Conservation (phyloP, 2,113 vertebrate species). For the Centrocercus urophasianus region DNA sequence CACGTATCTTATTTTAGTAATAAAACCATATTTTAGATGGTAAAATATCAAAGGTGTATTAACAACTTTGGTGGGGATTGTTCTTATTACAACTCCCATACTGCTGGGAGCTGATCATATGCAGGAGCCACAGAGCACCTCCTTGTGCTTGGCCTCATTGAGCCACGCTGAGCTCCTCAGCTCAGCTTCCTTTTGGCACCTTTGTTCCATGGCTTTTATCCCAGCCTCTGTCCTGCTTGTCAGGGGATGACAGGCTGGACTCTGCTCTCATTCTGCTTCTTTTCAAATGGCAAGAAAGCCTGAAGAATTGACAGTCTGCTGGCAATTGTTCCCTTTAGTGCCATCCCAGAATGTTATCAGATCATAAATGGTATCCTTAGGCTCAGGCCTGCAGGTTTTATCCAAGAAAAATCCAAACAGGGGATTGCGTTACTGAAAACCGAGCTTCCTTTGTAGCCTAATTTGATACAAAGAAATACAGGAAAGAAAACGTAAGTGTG, state of each 20-base stretch:
- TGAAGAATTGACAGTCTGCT: slow-evolving; percentile 45
- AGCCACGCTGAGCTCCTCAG: background rate
- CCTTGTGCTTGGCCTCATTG: background rate
- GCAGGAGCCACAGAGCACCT: background rate
- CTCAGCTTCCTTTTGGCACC: slow-evolving; percentile 30
- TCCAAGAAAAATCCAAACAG: background rate
- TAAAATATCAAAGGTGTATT: slow-evolving; percentile 17
- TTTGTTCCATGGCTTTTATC: slow-evolving; percentile 56
- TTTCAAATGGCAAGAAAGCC: slow-evolving; percentile 52
- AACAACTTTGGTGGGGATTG: background rate
- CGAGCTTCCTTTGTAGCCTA: background rate
- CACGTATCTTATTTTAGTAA: slow-evolving; percentile 47
- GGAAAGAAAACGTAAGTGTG: slow-evolving; percentile 2
- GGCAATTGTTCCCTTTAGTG: slow-evolving; percentile 43
- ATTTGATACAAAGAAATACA: background rate
- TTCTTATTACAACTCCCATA: background rate
- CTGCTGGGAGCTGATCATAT: background rate
- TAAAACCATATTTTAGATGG: slow-evolving; percentile 34
- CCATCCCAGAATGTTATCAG: slow-evolving; percentile 15
- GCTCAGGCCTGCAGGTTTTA: background rate
- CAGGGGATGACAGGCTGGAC: slow-evolving; percentile 25
- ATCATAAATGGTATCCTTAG: background rate
- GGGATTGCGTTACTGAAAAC: background rate
- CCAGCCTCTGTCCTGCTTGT: slow-evolving; percentile 13
- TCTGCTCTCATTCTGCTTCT: background rate